Base-by-base conservation (phyloP, 2,888 invertebrate species). In the Cataglyphis cursor region DNA sequence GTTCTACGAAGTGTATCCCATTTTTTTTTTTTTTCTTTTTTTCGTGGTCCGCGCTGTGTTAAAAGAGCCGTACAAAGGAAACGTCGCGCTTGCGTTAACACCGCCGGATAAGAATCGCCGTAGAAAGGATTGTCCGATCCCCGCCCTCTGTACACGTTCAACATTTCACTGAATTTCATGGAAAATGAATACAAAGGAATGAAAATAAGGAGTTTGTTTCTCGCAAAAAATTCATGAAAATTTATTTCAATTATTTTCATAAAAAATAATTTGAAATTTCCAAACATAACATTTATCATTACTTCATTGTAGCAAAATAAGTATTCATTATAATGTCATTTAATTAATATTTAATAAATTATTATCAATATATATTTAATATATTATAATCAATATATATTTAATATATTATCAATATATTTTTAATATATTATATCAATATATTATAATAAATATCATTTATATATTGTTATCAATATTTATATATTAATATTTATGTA, bases 61-160 rank as follows among this genome's bases (percentile, higher is more conserved):
- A 44, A 80, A 44, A 80, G 78, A 72, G 73, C 72, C 78, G 24
- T 72, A 80, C 72, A 80, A 80, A 80, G 73, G 78, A 72, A 80
- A 72, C 78, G 31, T 68, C 76, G 70, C 57, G 72, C 57, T 78
- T 70, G 78, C 57, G 41, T 78, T 78, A 78, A 78, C 78, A 59
- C 24, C 72, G 24, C 5, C 35, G 59, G 57, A 80, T 72, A 80
- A 80, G 70, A 80, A 80, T 80, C 72, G 31, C 73, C 51, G 57
- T 72, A 9, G 31, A 59, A 59, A 70, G 78, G 51, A 70, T 70
- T 41, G 68, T n/a, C 74, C 68, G 62, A 21, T 62, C 18, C 9
- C 18, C 35, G 10, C 38, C 24, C 24, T 15, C 31, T 10, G 48
- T n/a, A 35, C 31, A n/a, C 65, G 31, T 59, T 57, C 59, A 35